Evolutionary conservation across 1,140 invertebrate genomes (phyloP), one percentile per base, ranked within the genome.

Genomic region (Latrodectus geometricus): DNA sequence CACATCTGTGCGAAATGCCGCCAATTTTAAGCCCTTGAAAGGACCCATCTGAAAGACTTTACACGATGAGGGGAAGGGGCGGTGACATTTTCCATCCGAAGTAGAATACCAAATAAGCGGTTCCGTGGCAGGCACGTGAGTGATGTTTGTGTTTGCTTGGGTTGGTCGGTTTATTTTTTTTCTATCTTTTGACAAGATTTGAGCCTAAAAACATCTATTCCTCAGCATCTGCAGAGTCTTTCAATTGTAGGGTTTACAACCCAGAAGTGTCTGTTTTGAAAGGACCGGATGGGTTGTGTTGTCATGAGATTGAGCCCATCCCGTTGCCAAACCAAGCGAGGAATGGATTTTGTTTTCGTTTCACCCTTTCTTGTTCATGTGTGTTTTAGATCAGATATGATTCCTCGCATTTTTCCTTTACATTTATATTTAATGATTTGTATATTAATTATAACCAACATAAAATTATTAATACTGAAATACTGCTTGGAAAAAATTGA

Each of bases 61-160:
- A 21, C 49, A 14, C 48, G 15, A 17, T n/a, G 48, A 4, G 49
- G 23, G 72, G 12, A 9, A 49, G 21, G 48, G 11, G 48, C 35
- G 35, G 72, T n/a, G 14, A 21, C 15, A 15, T 49, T 5, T 49
- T 12, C 15, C 23, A 80, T 5, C 54, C 11, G 8, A 61, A 11
- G 11, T 49, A 61, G 78, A 80, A 80, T 80, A 61, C 78, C 70
- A 80, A 80, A 80, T 80, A 80, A 80, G 78, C 78, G 48, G 48
- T 80, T 70, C 35, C 12, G 9, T 35, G 11, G 49, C 65, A 61
- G 54, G 11, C 54, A 61, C 54, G n/a, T 69, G 65, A 69, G 49
- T 80, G 66, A 70, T 79, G 20, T 35, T 14, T 23, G 21, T 69
- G 21, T 11, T 15, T 69, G 17, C 68, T n/a, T 11, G 54, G 54